Conservation (phyloP, 2,113 vertebrate species). For the Macroglossus sobrinus region DNA sequence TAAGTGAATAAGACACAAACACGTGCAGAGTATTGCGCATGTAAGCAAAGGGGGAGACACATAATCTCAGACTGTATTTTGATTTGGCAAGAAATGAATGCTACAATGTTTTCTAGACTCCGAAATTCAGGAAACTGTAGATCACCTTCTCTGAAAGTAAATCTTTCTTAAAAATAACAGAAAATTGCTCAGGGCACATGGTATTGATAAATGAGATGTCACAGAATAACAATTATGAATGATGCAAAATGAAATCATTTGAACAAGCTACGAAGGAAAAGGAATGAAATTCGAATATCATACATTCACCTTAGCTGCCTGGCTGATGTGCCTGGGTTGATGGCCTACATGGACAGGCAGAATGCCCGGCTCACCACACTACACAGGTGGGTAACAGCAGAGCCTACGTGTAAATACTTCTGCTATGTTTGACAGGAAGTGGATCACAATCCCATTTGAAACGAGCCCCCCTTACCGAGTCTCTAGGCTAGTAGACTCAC, state of each 20-base stretch:
- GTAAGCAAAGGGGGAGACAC: not conserved
- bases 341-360: not conserved
- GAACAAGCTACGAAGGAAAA: not conserved
- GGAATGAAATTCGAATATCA: not conserved
- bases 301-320: not conserved
- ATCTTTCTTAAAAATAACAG: not conserved
- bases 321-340: not conserved
- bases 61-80: not conserved
- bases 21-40: not conserved
- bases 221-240: not conserved
- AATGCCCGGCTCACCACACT: too few relatives aligned
- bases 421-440: not conserved
- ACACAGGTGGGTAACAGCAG: too few relatives aligned
- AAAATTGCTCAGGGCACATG: not conserved
- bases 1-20: not conserved
- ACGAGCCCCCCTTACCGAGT: not conserved
- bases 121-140: not conserved
- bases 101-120: not conserved
- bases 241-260: not conserved
- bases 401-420: not conserved
- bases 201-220: not conserved
- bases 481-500: not conserved
- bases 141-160: not conserved
- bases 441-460: not conserved
- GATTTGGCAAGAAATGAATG: not conserved